Percentiles rank a stretch among this genome's conserved stretches.
Conservation (phyloP, 2,888 invertebrate species). For the Nomada ferruginata region DNA sequence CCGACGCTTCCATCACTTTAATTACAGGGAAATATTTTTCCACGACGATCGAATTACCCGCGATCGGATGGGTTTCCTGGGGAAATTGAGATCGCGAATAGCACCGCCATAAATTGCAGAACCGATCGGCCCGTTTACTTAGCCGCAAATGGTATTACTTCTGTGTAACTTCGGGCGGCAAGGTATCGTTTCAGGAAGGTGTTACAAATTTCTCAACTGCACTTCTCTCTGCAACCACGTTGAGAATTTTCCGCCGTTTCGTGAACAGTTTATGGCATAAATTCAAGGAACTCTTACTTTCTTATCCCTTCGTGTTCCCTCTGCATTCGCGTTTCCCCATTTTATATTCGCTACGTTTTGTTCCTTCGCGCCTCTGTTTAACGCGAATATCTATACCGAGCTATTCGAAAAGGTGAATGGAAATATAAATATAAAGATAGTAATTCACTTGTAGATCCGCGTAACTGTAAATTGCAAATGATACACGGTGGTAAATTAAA, state of each 20-base stretch:
- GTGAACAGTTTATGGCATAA: not conserved
- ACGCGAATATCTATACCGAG: not conserved
- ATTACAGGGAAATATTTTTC: constrained; percentile 29
- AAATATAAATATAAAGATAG: not conserved
- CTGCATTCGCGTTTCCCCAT: no score
- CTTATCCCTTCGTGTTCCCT: not conserved
- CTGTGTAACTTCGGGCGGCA: not conserved
- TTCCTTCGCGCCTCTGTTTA: not conserved
- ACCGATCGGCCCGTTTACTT: constrained; percentile 20
- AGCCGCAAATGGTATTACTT: constrained; percentile 10
- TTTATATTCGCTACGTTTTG: not conserved
- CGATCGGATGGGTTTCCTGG: constrained; percentile 16
- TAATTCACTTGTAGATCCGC: no score
- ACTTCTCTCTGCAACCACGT: not conserved
- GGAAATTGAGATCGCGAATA: constrained; percentile 25
- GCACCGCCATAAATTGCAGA: constrained; percentile 8
- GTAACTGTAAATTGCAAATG: no score
- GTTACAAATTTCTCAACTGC: constrained; percentile 5
- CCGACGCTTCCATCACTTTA: not conserved
- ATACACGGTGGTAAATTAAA: no score
- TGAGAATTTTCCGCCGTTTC: constrained; percentile 1
- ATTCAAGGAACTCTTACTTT: not conserved
- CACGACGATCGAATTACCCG: constrained; percentile 16
- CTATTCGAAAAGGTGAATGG: no score
- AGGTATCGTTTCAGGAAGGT: not conserved